Conservation (phyloP, 1,140 invertebrate species). For the Drosophila repleta region DNA sequence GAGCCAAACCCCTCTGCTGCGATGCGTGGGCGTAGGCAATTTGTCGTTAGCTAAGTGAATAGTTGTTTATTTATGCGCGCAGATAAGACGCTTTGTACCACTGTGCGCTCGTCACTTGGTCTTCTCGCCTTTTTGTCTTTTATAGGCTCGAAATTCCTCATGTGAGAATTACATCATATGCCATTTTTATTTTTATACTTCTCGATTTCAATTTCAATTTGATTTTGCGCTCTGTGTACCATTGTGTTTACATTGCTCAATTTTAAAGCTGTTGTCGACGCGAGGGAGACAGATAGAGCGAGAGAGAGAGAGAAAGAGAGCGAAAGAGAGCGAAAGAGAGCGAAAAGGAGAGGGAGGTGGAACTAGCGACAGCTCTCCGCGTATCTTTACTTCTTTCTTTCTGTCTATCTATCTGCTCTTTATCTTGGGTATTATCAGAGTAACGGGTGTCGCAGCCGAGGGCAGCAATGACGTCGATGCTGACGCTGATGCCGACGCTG, state of each 20-base stretch:
- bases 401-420: constrained; percentile 7
- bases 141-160: constrained; percentile 34
- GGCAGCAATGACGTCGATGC: constrained; percentile 15
- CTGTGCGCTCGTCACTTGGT: constrained; percentile 11
- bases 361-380: background rate
- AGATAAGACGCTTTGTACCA: background rate
- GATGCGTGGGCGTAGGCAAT: constrained; percentile 19
- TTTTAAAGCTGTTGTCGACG: constrained; percentile 7
- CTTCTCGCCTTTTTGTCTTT: background rate
- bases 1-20: background rate
- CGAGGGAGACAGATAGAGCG: background rate
- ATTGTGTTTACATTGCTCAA: constrained; percentile 31
- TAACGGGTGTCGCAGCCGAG: constrained; percentile 3
- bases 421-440: constrained; percentile 9
- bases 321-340: background rate
- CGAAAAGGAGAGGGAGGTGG: background rate
- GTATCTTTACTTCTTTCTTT: no score
- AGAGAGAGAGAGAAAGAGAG: background rate
- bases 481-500: background rate
- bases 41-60: constrained; percentile 9
- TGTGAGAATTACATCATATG: constrained; percentile 46
- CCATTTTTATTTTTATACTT: constrained; percentile 46
- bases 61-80: background rate
- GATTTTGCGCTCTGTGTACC: constrained; percentile 17
- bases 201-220: constrained; percentile 38